Evolutionary conservation across 2,888 invertebrate species (phyloP).

Genomic region (Pseudococcus jackbeardsleyi): DNA sequence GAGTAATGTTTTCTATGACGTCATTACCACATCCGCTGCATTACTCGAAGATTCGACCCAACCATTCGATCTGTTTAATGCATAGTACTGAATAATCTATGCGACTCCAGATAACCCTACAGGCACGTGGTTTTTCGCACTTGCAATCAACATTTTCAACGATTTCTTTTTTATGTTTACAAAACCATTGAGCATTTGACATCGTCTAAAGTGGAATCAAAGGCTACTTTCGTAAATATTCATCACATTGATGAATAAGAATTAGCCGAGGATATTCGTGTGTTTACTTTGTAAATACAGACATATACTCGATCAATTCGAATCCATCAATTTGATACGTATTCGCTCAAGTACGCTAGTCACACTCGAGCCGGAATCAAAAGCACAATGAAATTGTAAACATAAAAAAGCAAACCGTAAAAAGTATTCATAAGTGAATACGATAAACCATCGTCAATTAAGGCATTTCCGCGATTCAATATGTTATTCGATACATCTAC

Average conservation of each 20-base stretch:
- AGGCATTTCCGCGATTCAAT: background rate
- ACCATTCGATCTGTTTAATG: background rate
- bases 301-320: background rate
- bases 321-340: background rate
- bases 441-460: background rate
- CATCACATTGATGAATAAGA: background rate
- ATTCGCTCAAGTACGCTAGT: background rate
- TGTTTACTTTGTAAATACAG: background rate
- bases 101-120: background rate
- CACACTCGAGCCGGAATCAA: background rate
- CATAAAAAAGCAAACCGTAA: constrained; percentile 8
- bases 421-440: background rate
- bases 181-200: background rate
- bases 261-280: background rate
- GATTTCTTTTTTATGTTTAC: constrained; percentile 8
- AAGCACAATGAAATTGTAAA: constrained; percentile 18
- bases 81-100: background rate
- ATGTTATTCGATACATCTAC: background rate
- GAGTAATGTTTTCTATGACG: too few relatives aligned
- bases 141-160: background rate
- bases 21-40: too few relatives aligned
- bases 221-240: background rate
- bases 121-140: too few relatives aligned
- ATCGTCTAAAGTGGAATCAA: background rate
- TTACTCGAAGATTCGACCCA: background rate